These are phyloP conservation scores for Oeneis ivallda DNA, from an alignment of 2,888 invertebrate genomes.

Conservation along the genomic window DNA sequence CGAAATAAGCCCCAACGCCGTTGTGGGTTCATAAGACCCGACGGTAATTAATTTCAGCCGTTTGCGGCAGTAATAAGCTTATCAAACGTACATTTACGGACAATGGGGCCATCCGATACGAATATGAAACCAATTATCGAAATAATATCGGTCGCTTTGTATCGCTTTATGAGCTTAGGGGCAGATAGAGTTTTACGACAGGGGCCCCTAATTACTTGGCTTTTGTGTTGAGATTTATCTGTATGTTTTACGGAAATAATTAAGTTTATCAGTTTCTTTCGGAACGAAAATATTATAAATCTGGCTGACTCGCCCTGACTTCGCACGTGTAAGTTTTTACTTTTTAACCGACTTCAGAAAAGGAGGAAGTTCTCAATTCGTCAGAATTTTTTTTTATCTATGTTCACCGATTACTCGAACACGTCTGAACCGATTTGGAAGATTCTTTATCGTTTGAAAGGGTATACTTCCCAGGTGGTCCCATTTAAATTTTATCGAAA, in stretches of 20 bases:
- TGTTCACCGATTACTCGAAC: too few species aligned
- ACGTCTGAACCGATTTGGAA: too few species aligned
- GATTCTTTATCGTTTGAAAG: too few species aligned
- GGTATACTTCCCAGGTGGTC: too few species aligned
- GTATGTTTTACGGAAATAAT: slow-evolving; percentile 8
- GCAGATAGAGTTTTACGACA: slow-evolving; percentile 22
- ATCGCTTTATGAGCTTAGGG: slow-evolving; percentile 20
- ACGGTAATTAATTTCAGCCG: slow-evolving; percentile 74
- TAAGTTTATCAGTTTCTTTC: not conserved
- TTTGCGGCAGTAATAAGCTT: slow-evolving; percentile 72
- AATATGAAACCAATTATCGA: slow-evolving; percentile 56
- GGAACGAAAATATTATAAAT: not conserved
- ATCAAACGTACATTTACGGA: slow-evolving; percentile 70
- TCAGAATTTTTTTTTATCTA: too few species aligned
- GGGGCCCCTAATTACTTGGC: slow-evolving; percentile 29
- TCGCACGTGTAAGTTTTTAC: too few species aligned
- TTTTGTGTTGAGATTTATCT: slow-evolving; percentile 16
- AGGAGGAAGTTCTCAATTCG: too few species aligned
- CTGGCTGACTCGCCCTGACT: not conserved
- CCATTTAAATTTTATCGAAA: too few species aligned
- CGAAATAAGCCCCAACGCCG: slow-evolving; percentile 37
- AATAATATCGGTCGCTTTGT: slow-evolving; percentile 46
- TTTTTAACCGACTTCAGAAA: too few species aligned
- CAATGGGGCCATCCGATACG: slow-evolving; percentile 49
- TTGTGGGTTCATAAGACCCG: slow-evolving; percentile 58